phyloP scores from a whole-genome alignment of 2,888 invertebrate species.

The Eupithecia subfuscata region DNA sequence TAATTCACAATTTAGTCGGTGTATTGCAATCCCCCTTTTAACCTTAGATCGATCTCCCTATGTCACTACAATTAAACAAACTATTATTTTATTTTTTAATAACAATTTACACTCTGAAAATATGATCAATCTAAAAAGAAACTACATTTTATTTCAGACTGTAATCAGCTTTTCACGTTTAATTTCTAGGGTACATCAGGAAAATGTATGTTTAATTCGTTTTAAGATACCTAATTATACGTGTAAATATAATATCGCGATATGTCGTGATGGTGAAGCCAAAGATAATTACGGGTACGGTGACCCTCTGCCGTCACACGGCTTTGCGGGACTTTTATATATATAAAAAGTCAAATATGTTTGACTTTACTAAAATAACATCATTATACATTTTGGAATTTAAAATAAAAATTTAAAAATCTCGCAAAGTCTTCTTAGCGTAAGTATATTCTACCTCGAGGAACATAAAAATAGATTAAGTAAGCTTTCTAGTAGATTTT shows the following conservation, averaged over 20 bases:
- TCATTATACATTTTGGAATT: neutral
- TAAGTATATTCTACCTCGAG: slow-evolving; percentile 84
- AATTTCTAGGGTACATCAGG: slow-evolving; percentile 55
- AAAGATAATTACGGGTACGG: slow-evolving; percentile 84
- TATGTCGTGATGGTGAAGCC: slow-evolving; percentile 84
- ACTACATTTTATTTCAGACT: neutral
- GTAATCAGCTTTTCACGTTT: slow-evolving; percentile 9
- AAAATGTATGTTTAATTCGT: slow-evolving; percentile 60
- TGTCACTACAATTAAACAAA: slow-evolving; percentile 13
- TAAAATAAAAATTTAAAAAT: slow-evolving; percentile 56
- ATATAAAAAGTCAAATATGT: neutral
- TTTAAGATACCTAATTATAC: slow-evolving; percentile 58
- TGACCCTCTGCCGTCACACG: slow-evolving; percentile 84
- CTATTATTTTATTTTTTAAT: neutral
- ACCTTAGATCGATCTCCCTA: slow-evolving; percentile 72
- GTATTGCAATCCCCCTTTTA: slow-evolving; percentile 68
- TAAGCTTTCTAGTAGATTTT: slow-evolving; percentile 81
- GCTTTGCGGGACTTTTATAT: slow-evolving; percentile 57
- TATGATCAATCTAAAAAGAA: neutral
- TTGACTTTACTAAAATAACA: neutral
- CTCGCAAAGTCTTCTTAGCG: slow-evolving; percentile 61
- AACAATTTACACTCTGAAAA: neutral
- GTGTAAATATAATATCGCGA: slow-evolving; percentile 76
- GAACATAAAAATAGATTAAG: slow-evolving; percentile 74
- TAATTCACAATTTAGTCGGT: slow-evolving; percentile 72